Evolutionary conservation across 37 sponge, comb jelly and placozoan genomes (phyloP), one percentile per base, ranked within the genome.

Genomic region (Halichondria panicea): DNA sequence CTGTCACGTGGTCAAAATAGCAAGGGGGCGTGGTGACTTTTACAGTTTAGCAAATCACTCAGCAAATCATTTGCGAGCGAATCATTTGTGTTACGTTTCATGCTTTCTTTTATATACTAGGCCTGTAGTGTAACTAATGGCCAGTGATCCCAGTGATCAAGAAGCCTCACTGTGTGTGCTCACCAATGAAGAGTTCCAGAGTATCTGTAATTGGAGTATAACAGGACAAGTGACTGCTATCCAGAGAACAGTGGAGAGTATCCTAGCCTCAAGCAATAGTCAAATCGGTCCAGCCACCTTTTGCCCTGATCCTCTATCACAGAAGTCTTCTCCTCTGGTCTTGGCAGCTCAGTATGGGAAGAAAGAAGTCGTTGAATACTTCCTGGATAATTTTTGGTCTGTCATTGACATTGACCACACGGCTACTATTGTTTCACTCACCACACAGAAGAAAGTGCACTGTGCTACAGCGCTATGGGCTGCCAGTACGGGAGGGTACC

Each of bases 391-490:
- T 0, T 81, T 57, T 33, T 28, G 68, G 25, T 52, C 48, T 4
- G 53, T 62, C 2, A 22, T 85, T 1, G 88, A 91, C 66, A 69
- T 87, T 33, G 75, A 91, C 52, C 84, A 87, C 22, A 48, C 66
- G 3, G 87, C 83, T 38, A 82, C 84, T 11, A 85, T 94, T 28
- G 48, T 89, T 27, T 89, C 90, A 28, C 48, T 85, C 37, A 85
- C 87, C 12, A 94, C 94, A 18, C 74, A 60, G 55, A 94, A 91
- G 75, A 77, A 87, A 27, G 92, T 94, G 19, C 88, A 83, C 63
- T 88, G 92, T 64, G 91, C 95, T 32, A 94, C 95, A 11, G 85
- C 95, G 22, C 86, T 94, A 1, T 94, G 95, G 95, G 95, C 87
- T 0, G 93, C 92, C 27, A 78, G 88, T 44, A 81, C 91, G 9